Base-by-base conservation (phyloP, 2,113 vertebrate genomes). In the Kryptolebias marmoratus region DNA sequence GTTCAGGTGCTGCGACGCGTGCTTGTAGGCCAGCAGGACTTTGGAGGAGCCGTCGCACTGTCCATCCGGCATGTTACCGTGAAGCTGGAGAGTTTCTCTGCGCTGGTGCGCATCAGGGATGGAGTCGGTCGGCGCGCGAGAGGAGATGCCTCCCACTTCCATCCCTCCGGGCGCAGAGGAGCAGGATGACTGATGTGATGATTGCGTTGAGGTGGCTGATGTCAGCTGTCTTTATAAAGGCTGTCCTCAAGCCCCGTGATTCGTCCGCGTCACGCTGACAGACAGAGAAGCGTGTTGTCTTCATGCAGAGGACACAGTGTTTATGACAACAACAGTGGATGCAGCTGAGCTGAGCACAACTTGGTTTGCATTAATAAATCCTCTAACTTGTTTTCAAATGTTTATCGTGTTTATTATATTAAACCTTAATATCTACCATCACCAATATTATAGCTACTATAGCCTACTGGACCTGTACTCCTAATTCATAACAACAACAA, bases 21-120 rank as follows among this genome's bases (percentile, higher is more conserved):
- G 90, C 79, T 83, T 91, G 76, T 88, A 93, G 16, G 90, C 87
- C 50, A 91, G 63, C 2, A 89, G 30, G 16, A 91, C 62, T 75
- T 84, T 82, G 27, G 91, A 89, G 13, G 88, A 69, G 2, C 81
- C 82, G 22, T 72, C 49, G 63, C 70, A 36, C 67, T 80, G 83
- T 1, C n/a, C 75, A n/a, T 82, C 78, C 72, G 78, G 11, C n/a
- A 10, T 30, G 3, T 71, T 77, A 22, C 32, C 75, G 11, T 36
- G 72, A 48, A 70, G 76, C 56, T 53, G 77, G 18, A 61, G 44
- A 9, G 0, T 71, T 4, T 87, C 79, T 11, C 66, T 60, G 45
- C 62, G 64, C 79, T 77, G 80, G n/a, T 79, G 76, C 58, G 50
- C 5, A 11, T 50, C 71, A 5, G 79, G 54, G 27, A 70, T 32